Base-by-base conservation (phyloP, 2,888 invertebrate genomes). In the Diachrysia chrysitis region DNA sequence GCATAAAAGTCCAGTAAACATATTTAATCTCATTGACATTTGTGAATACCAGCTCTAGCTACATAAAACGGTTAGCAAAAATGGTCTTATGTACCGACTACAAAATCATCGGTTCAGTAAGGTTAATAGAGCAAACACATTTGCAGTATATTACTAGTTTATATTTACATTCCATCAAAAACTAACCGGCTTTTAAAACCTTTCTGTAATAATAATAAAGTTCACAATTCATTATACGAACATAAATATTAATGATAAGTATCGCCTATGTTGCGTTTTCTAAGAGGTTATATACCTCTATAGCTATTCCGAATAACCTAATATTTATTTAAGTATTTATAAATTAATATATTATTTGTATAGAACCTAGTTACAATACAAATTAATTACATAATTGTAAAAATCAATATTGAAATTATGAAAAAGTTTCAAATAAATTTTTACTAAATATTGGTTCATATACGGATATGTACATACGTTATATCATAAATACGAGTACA, bases 111-210 rank as follows among this genome's bases (percentile, higher is more conserved):
- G 12, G 21, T 10, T 19, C 21, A 21, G 19, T 19, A 19, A 21
- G 48, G 48, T 51, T 51, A 74, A 6, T n/a, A 71, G 29, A 66
- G 51, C 64, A 82, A 83, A 83, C 63, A 76, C 32, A 66, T 29
- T 10, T 58, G 57, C 59, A 56, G 54, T 46, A 72, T 57, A 23
- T 58, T 58, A 66, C 66, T 58, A 58, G 53, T 58, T 57, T 59
- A 69, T 46, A 60, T 58, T 55, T 46, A 54, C 54, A 67, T 68
- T 56, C 32, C 16, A 57, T 55, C 2, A 7, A 29, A 57, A 51
- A 19, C 17, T 32, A 21, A 10, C 61, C 63, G 9, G 55, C 37
- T 55, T 58, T 57, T 62, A 29, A 64, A 62, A 37, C 25, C 76
- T 69, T 69, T 81, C 48, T 29, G 14, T 7, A 0, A 48, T 57